Evolutionary conservation across 2,113 vertebrate genomes (phyloP).

Genomic region (Sylvicapra grimmia): DNA sequence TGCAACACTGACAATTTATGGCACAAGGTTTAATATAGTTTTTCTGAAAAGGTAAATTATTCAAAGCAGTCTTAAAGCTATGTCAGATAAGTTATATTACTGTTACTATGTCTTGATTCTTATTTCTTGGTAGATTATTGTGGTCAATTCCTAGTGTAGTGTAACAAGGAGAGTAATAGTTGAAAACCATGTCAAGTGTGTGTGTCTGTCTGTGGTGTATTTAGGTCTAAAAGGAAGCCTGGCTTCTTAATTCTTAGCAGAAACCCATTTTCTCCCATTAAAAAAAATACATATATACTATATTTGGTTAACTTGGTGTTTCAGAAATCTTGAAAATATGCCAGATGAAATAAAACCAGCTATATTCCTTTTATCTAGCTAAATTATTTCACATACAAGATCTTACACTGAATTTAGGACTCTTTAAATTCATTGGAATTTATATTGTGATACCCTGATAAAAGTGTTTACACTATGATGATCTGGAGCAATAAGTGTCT

Average conservation of each 20-base stretch:
- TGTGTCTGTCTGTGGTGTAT: neutral
- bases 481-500: slow-evolving; percentile 42
- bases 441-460: slow-evolving; percentile 51
- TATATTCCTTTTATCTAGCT: slow-evolving; percentile 50
- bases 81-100: slow-evolving; percentile 14
- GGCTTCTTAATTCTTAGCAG: slow-evolving; percentile 51
- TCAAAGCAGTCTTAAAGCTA: neutral
- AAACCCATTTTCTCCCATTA: slow-evolving; percentile 11
- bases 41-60: slow-evolving; percentile 4
- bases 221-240: slow-evolving; percentile 36
- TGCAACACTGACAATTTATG: slow-evolving; percentile 1
- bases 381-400: slow-evolving; percentile 42
- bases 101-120: slow-evolving; percentile 24
- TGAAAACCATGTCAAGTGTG: slow-evolving; percentile 19
- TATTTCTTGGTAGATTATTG: neutral
- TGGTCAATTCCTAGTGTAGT: slow-evolving; percentile 44
- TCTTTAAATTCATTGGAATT: slow-evolving; percentile 53
- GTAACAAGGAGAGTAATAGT: slow-evolving; percentile 50
- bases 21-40: slow-evolving; percentile 31
- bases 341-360: slow-evolving; percentile 61
- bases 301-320: slow-evolving; percentile 58
- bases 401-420: slow-evolving; percentile 6
- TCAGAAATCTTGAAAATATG: slow-evolving; percentile 59
- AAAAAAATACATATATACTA: neutral
- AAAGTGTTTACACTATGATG: slow-evolving; percentile 54